Conservation (phyloP, 2,888 invertebrate species). For the Stenodera caucasica region DNA sequence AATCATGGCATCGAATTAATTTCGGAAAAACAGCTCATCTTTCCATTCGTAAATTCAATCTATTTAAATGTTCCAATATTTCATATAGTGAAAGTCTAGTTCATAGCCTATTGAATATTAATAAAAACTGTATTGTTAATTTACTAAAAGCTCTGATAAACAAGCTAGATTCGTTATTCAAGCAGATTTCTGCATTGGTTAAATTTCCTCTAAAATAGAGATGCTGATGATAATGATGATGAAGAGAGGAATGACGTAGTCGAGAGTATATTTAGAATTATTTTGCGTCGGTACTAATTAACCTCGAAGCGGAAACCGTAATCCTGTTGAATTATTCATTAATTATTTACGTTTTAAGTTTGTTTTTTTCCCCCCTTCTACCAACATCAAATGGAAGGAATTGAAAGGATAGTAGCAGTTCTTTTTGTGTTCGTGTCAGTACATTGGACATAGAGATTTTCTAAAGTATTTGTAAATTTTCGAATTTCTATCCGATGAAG, state of each 20-base stretch:
- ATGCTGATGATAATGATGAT: neutral
- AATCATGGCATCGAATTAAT: neutral
- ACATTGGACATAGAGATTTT: neutral
- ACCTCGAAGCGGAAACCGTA: neutral
- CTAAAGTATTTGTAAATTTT: neutral
- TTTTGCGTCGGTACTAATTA: neutral
- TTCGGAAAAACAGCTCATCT: neutral
- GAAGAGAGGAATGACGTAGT: neutral
- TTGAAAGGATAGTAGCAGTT: neutral
- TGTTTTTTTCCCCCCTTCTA: too few species aligned
- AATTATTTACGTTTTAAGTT: slow-evolving; percentile 2
- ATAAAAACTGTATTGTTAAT: too few species aligned
- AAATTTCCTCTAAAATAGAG: too few species aligned
- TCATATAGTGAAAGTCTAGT: too few species aligned
- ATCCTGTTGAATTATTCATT: slow-evolving; percentile 4
- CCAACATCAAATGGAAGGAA: neutral
- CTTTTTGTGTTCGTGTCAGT: neutral
- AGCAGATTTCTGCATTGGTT: too few species aligned
- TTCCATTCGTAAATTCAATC: too few species aligned
- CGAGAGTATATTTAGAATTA: neutral
- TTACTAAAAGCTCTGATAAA: too few species aligned
- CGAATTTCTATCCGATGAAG: too few species aligned
- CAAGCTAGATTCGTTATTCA: too few species aligned
- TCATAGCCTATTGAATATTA: too few species aligned
- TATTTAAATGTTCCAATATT: neutral